Conservation (phyloP, 2,888 invertebrate species). For the Folsomia manolachei region DNA sequence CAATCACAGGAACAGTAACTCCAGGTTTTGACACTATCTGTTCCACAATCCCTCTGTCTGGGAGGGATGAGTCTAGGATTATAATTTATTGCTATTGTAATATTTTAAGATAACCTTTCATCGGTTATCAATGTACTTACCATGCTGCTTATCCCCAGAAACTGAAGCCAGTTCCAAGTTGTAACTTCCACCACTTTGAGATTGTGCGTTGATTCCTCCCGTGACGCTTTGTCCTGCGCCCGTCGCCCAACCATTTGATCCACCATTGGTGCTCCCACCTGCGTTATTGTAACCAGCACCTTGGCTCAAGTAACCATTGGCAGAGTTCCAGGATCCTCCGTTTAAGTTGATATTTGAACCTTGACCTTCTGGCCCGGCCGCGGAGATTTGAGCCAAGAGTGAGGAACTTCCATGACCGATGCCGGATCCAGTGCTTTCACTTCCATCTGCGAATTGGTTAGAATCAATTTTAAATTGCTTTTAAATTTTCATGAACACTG, state of each 20-base stretch:
- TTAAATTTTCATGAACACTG: background rate
- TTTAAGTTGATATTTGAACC: background rate
- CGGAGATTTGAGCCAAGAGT: background rate
- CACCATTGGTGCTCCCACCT: background rate
- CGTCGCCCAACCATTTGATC: background rate
- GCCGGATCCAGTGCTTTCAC: no score
- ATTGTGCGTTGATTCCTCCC: background rate
- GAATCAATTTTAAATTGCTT: no score
- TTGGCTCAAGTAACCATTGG: background rate
- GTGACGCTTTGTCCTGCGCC: background rate
- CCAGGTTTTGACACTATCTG: no score
- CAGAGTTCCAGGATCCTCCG: background rate
- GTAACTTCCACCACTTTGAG: background rate
- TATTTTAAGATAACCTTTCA: no score
- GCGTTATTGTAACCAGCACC: background rate
- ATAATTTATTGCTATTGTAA: no score
- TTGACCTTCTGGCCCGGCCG: background rate
- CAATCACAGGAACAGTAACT: no score
- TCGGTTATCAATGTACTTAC: no score
- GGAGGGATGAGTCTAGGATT: no score
- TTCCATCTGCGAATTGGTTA: no score
- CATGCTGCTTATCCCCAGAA: no score
- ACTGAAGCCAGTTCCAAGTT: background rate
- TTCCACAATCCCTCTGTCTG: no score
- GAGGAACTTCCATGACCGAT: background rate